Evolutionary conservation across 2,797 vertebrate genomes (phyloP).

Genomic region (Poecilia velifera): DNA sequence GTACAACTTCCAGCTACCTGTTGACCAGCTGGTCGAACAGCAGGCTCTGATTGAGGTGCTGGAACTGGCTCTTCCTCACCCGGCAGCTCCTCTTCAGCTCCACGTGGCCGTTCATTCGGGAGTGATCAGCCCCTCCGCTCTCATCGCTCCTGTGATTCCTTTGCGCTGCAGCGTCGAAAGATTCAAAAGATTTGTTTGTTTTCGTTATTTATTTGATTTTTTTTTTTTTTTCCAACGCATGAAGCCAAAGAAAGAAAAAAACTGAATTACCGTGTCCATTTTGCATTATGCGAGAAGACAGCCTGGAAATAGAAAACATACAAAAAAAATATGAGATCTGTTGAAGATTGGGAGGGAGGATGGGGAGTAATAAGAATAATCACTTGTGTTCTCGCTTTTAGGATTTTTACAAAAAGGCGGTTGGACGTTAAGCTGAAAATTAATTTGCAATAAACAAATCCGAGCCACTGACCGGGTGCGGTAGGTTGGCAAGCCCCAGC

Average conservation of each 20-base stretch:
- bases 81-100: slow-evolving; percentile 96
- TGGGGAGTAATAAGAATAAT: no score
- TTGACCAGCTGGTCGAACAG: slow-evolving; percentile 99
- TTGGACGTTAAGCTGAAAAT: not conserved
- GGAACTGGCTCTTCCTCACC: slow-evolving; percentile 95
- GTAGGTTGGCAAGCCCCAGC: slow-evolving; percentile 91
- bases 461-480: slow-evolving; percentile 87
- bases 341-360: not conserved
- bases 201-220: not conserved
- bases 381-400: not conserved
- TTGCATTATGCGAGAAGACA: slow-evolving; percentile 93
- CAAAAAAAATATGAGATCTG: slow-evolving; percentile 8
- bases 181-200: not conserved
- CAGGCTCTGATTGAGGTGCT: slow-evolving; percentile 97
- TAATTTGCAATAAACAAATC: not conserved
- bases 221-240: not conserved
- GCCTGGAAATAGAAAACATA: slow-evolving; percentile 79
- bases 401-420: not conserved
- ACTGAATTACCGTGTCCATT: slow-evolving; percentile 89
- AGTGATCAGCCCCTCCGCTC: slow-evolving; percentile 88
- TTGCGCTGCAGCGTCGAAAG: slow-evolving; percentile 81
- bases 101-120: slow-evolving; percentile 95
- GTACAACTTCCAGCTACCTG: slow-evolving; percentile 82
- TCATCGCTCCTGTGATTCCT: slow-evolving; percentile 91
- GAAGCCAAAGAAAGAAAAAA: not conserved